Base-by-base conservation (phyloP, 2,888 invertebrate species). In the Watsonalla binaria region DNA sequence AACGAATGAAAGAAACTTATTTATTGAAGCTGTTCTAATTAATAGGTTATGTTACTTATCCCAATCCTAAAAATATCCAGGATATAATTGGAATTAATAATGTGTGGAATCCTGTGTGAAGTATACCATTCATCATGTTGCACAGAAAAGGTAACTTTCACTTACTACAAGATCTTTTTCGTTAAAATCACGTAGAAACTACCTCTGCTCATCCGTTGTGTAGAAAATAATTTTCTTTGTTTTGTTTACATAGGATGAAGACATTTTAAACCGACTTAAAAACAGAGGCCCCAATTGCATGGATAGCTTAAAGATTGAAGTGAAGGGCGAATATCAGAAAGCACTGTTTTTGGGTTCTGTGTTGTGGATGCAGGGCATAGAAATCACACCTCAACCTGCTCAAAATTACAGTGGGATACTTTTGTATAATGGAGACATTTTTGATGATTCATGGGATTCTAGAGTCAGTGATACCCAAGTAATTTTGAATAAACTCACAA, bases 351-450 rank as follows among this genome's bases (percentile, higher is more conserved):
- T 89, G 74, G 92, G 92, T 7, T 86, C 92, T 60, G 95, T 98
- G 6, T 86, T 98, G 51, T 97, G 98, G 95, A 94, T 96, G 82
- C 96, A 98, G 86, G 98, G 98, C 5, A 57, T 63, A 0, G 54
- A 78, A 14, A 72, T 94, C 4, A 92, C 92, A 4, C 65, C 70
- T 37, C 98, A 98, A 78, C 98, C 98, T 0, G 52, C 92, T 34
- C 92, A 93, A 76, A 81, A 83, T 8, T 76, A 91, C 45, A 88
- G 92, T 33, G 94, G 95, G 60, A 76, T 95, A 53, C 87, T 98
- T 54, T 80, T 97, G 24, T 97, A 95, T 91, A 98, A 98, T 90
- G 98, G 98, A 35, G 98, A 99, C 84, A 92, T 97, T 62, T 98
- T 95, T 85, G 93, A 91, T 65, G 76, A 86, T 37, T 66, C 78